Percentiles rank a stretch among this genome's conserved stretches.
Conservation (phyloP, 35 echinoderm and acorn worm genomes). For the Diadema setosum region DNA sequence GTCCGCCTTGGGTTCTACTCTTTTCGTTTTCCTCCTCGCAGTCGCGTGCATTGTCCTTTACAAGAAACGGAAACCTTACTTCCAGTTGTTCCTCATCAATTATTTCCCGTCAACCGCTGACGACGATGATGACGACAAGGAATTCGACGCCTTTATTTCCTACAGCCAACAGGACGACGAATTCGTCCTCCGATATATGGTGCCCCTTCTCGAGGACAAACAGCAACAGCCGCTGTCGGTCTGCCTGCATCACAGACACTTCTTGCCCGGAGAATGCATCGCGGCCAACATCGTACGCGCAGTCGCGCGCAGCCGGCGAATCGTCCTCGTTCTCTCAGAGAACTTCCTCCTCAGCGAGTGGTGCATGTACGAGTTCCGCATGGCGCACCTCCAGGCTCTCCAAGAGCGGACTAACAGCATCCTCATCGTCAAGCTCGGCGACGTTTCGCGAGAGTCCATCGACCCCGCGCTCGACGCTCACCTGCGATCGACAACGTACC, state of each 20-base stretch:
- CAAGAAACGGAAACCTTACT: background rate
- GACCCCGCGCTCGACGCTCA: conserved; percentile 55
- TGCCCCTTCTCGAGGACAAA: conserved; percentile 34
- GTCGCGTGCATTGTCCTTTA: background rate
- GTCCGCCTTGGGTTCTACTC: background rate
- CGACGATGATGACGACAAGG: conserved; percentile 6
- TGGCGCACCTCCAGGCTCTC: conserved; percentile 50
- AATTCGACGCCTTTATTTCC: conserved; percentile 66
- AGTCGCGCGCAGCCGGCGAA: conserved; percentile 41
- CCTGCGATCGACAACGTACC: conserved; percentile 45
- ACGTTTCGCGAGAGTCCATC: background rate
- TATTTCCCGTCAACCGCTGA: background rate
- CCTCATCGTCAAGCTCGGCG: conserved; percentile 35
- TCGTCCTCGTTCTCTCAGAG: conserved; percentile 34
- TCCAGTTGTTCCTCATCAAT: background rate
- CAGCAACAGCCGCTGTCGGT: background rate
- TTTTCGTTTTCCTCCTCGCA: background rate
- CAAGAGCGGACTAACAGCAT: conserved; percentile 30
- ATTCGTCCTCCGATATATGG: conserved; percentile 23
- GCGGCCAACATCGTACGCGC: conserved; percentile 52
- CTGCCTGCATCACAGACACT: conserved; percentile 56
- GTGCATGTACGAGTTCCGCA: conserved; percentile 73
- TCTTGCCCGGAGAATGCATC: conserved; percentile 51
- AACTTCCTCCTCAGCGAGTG: conserved; percentile 75
- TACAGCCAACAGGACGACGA: conserved; percentile 64